These are phyloP conservation scores for Ariopsis seemanni DNA, from an alignment of 2,113 vertebrate species.

Conservation along the genomic window DNA sequence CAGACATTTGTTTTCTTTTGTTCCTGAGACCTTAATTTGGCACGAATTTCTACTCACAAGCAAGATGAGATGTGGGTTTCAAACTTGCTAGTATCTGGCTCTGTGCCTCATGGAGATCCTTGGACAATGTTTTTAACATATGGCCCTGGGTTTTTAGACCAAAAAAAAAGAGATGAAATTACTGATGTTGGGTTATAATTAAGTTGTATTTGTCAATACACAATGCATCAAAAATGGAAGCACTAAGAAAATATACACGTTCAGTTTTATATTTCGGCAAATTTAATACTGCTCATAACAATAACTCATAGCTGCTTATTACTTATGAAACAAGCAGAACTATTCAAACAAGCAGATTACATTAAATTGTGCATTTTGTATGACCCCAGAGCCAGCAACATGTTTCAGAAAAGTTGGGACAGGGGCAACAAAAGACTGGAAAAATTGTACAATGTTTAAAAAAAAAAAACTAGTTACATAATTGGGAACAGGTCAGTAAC, in stretches of 20 bases:
- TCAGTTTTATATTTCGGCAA: neutral
- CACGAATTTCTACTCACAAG: slow-evolving; percentile 36
- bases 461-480: too few relatives aligned
- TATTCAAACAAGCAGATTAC: neutral
- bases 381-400: too few relatives aligned
- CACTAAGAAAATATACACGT: neutral
- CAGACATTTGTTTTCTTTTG: slow-evolving; percentile 40
- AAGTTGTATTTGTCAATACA: neutral
- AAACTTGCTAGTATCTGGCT: slow-evolving; percentile 30
- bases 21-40: slow-evolving; percentile 40
- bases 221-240: slow-evolving; percentile 24
- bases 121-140: slow-evolving; percentile 29
- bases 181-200: neutral
- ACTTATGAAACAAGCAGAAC: neutral
- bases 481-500: too few relatives aligned
- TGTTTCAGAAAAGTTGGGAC: too few relatives aligned
- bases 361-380: neutral
- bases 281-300: neutral
- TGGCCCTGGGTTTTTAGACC: slow-evolving; percentile 26
- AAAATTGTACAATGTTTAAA: too few relatives aligned
- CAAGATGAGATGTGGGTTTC: slow-evolving; percentile 19
- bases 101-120: neutral
- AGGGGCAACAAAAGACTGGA: too few relatives aligned
- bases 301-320: neutral
- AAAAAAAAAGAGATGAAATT: slow-evolving; percentile 19